Base-by-base conservation (phyloP, 2,113 vertebrate species). In the Rhadina sibilatrix region DNA sequence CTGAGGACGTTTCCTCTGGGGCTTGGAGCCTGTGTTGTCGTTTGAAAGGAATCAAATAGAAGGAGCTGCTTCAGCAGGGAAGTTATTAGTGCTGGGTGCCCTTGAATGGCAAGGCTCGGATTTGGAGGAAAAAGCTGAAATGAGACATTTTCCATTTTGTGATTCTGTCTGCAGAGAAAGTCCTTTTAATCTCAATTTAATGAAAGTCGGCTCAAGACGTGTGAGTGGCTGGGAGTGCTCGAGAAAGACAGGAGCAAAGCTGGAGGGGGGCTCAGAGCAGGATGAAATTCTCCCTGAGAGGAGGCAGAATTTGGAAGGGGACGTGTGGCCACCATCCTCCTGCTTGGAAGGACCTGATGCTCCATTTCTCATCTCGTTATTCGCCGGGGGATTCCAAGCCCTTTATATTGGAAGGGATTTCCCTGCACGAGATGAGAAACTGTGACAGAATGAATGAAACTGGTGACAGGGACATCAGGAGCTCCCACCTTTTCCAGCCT, bases 171-270 rank as follows among this genome's bases (percentile, higher is more conserved):
- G 60, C 68, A 74, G 44, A 87, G 76, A 91, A 76, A 70, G 76
- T 78, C 64, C 52, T 94, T 94, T 92, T 92, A 83, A 95, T 96
- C 93, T 96, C 88, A 63, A 3, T 83, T 93, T 94, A 83, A 96
- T 96, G 88, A 95, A 94, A 94, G 56, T n/a, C 5, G 1, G 82
- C 90, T 95, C 47, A 59, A 30, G 75, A 15, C 3, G 5, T 60
- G 46, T 28, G 38, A 86, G 83, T 69, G 94, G n/a, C 74, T 74
- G 59, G 25, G 70, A 76, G 81, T 24, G 53, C 78, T 87, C 19
- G 30, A 46, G 60, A 72, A 57, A 88, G 78, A 35, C 44, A 38
- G 56, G 21, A 71, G 68, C 10, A 63, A 23, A 65, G 49, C 87
- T 54, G 31, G 54, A n/a, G 42, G 13, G 8, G 33, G 35, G 47